Evolutionary conservation across 92 coral and sea anemone genomes (phyloP).

Genomic region (Micromussa lordhowensis): DNA sequence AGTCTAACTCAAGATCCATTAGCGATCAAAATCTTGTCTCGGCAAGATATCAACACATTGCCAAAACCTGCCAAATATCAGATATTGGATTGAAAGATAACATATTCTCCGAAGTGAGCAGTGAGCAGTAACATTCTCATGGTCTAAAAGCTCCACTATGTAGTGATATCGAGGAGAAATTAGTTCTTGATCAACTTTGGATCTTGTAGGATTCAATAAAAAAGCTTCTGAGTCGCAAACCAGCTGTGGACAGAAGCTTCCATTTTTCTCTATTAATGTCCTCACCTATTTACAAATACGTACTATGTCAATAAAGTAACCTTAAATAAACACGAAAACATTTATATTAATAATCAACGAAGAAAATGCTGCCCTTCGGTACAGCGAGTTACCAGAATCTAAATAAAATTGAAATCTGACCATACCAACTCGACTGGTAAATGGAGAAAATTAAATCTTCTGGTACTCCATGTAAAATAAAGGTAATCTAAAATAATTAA

Average conservation of each 20-base stretch:
- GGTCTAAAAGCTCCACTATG: too few relatives aligned
- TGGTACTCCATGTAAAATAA: background rate
- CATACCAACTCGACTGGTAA: background rate
- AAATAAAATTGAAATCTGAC: background rate
- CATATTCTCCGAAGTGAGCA: too few relatives aligned
- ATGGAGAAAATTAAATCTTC: background rate
- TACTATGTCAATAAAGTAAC: background rate
- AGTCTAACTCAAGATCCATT: background rate
- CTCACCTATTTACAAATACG: background rate
- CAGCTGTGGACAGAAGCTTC: background rate
- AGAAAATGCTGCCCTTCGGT: background rate
- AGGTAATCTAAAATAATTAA: background rate
- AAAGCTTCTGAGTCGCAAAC: background rate
- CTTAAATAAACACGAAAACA: background rate
- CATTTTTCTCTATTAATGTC: background rate
- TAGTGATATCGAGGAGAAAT: too few relatives aligned
- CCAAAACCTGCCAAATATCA: too few relatives aligned
- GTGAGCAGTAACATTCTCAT: too few relatives aligned
- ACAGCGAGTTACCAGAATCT: background rate
- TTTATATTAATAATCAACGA: background rate
- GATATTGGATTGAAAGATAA: too few relatives aligned
- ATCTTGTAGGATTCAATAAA: background rate
- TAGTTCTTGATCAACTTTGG: background rate
- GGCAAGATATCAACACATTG: background rate
- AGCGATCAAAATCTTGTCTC: background rate